Percentiles rank a stretch among this genome's conserved stretches.
These are phyloP conservation scores for Papilio protenor DNA, from an alignment of 2,888 invertebrate species.

Conservation along the genomic window DNA sequence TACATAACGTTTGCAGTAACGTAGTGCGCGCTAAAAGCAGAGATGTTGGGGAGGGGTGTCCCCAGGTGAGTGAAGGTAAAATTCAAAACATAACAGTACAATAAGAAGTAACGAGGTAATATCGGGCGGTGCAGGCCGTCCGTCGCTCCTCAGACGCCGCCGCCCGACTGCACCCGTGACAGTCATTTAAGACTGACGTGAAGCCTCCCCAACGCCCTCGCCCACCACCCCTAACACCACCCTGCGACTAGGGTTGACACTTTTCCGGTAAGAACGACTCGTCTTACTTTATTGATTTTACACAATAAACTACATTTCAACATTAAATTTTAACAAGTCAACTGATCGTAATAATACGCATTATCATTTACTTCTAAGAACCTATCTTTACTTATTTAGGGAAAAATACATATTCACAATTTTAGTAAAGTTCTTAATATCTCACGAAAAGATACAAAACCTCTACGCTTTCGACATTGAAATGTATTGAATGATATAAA, in stretches of 20 bases:
- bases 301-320: background rate
- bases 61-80: slow-evolving; percentile 37
- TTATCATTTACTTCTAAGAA: background rate
- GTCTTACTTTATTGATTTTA: background rate
- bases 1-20: slow-evolving; percentile 11
- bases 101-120: slow-evolving; percentile 78
- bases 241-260: slow-evolving; percentile 15
- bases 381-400: background rate
- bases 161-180: slow-evolving; percentile 80
- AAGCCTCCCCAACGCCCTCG: slow-evolving; percentile 58
- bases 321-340: background rate
- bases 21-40: background rate
- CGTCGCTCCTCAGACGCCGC: slow-evolving; percentile 76
- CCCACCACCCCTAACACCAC: slow-evolving; percentile 43
- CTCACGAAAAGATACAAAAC: no score
- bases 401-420: background rate
- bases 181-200: slow-evolving; percentile 84
- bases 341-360: slow-evolving; percentile 44
- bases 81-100: slow-evolving; percentile 60
- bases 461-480: no score
- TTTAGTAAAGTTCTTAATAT: no score
- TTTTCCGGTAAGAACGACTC: background rate
- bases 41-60: background rate
- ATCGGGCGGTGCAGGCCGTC: slow-evolving; percentile 69
- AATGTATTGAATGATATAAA: no score